A percentile compares a stretch with the other conserved stretches of the same genome.
Conservation (phyloP, 2,888 invertebrate genomes). For the Laspeyria flexula region DNA sequence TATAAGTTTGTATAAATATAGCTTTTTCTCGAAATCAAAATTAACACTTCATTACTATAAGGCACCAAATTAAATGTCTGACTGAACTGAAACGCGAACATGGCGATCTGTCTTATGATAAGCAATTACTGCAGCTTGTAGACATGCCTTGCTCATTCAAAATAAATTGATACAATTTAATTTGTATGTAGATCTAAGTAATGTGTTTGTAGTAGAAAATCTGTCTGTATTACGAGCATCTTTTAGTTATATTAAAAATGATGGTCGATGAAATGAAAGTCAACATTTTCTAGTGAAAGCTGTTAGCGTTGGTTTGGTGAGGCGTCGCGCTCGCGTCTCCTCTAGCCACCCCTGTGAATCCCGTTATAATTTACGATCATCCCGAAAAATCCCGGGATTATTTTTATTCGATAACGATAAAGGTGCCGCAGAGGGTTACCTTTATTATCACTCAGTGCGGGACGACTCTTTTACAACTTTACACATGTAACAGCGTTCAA, state of each 20-base stretch:
- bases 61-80: too few species aligned
- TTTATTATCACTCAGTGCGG: constrained; percentile 83
- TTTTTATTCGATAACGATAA: constrained; percentile 86
- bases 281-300: constrained; percentile 48
- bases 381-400: constrained; percentile 83
- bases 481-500: constrained; percentile 69
- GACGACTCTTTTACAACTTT: constrained; percentile 80
- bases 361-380: constrained; percentile 85
- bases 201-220: background rate
- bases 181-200: too few species aligned
- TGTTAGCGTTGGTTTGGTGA: constrained; percentile 40
- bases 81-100: too few species aligned
- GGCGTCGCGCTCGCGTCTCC: constrained; percentile 50
- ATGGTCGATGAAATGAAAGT: constrained; percentile 36
- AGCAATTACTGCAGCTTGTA: too few species aligned
- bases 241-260: constrained; percentile 10
- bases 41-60: too few species aligned
- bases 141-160: too few species aligned
- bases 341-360: constrained; percentile 67
- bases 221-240: background rate
- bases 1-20: too few species aligned
- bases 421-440: constrained; percentile 82
- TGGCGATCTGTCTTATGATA: too few species aligned
- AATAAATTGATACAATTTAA: too few species aligned
- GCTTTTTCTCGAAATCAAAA: too few species aligned